Evolutionary conservation across 2,797 vertebrate species (phyloP).

Genomic region (Holocentrus rufus): DNA sequence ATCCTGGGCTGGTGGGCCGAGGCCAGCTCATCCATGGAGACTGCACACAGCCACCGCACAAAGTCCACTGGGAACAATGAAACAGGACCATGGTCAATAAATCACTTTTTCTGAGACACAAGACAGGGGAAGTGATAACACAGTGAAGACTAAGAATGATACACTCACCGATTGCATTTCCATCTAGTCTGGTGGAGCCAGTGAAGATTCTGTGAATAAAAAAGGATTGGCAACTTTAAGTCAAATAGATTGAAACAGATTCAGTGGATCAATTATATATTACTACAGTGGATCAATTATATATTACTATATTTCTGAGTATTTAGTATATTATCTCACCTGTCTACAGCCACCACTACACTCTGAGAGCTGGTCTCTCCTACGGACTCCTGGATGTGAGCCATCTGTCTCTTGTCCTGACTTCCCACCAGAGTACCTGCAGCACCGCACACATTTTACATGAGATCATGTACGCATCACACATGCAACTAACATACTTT

Average conservation of each 20-base stretch:
- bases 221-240: slow-evolving; percentile 9
- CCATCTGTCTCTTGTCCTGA: slow-evolving; percentile 93
- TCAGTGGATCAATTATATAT: neutral
- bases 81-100: neutral
- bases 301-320: neutral
- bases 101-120: neutral
- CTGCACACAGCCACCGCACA: slow-evolving; percentile 93
- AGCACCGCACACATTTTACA: slow-evolving; percentile 47
- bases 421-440: slow-evolving; percentile 92
- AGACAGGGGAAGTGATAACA: neutral
- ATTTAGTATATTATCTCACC: slow-evolving; percentile 74
- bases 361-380: slow-evolving; percentile 98
- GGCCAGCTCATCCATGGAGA: slow-evolving; percentile 97
- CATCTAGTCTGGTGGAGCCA: slow-evolving; percentile 93
- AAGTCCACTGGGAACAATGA: slow-evolving; percentile 87
- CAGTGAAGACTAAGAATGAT: neutral
- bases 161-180: slow-evolving; percentile 92
- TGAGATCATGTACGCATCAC: neutral
- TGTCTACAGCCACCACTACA: slow-evolving; percentile 96
- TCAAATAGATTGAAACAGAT: neutral
- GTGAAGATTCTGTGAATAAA: slow-evolving; percentile 90
- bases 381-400: slow-evolving; percentile 95
- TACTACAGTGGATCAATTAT: neutral
- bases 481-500: neutral
- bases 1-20: slow-evolving; percentile 93